Conservation (phyloP, 2,797 vertebrate genomes). For the Typhlichthys subterraneus region DNA sequence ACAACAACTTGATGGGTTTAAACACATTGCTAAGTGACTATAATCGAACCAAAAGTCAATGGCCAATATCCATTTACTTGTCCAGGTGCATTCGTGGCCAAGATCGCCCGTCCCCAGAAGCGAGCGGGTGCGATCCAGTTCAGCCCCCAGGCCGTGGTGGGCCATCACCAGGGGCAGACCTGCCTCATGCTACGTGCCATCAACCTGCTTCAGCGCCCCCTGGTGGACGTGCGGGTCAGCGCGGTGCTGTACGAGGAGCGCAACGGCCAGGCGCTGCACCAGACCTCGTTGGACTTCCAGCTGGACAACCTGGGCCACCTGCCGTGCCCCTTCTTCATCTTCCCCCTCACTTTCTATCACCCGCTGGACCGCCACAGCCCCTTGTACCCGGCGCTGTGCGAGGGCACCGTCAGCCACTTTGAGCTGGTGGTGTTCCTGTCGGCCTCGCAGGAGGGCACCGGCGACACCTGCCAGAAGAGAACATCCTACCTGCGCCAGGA, state of each 20-base stretch:
- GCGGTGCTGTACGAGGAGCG: constrained; percentile 91
- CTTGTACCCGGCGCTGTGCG: constrained; percentile 81
- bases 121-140: constrained; percentile 90
- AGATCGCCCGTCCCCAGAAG: constrained; percentile 95
- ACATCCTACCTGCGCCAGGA: constrained; percentile 93
- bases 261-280: constrained; percentile 86
- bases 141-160: constrained; percentile 87
- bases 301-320: constrained; percentile 81
- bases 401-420: constrained; percentile 81
- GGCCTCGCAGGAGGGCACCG: constrained; percentile 91
- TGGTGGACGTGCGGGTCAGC: constrained; percentile 87
- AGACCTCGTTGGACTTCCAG: constrained; percentile 90
- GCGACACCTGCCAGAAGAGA: constrained; percentile 91
- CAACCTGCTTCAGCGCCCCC: constrained; percentile 87
- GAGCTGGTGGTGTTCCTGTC: constrained; percentile 94
- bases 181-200: constrained; percentile 90
- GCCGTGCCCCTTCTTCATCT: constrained; percentile 91
- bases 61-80: constrained; percentile 10
- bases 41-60: background rate
- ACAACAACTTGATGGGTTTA: too few species aligned
- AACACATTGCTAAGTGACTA: background rate
- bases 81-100: constrained; percentile 96
- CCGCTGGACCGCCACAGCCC: constrained; percentile 85
- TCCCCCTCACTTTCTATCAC: constrained; percentile 92
- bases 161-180: constrained; percentile 83